These are phyloP conservation scores for Myotis planiceps DNA, from an alignment of 2,797 vertebrate species.

Conservation along the genomic window DNA sequence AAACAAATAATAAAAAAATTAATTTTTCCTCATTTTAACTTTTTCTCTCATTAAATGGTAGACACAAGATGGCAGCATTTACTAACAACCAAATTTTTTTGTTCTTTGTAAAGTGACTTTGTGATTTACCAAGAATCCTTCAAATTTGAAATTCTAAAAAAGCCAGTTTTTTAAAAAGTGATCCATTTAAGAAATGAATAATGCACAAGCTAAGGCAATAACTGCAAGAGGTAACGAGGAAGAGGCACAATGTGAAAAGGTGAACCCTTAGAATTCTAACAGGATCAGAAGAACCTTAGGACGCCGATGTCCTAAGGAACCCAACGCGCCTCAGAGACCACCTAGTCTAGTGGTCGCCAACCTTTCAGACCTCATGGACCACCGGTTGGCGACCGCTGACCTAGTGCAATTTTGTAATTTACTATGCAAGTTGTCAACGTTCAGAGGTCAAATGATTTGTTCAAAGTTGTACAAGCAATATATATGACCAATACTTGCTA, in stretches of 20 bases:
- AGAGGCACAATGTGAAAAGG: background rate
- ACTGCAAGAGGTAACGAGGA: background rate
- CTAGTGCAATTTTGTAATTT: background rate
- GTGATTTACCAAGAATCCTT: background rate
- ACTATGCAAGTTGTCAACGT: background rate
- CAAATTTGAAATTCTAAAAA: slow-evolving; percentile 10
- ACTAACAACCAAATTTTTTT: slow-evolving; percentile 9
- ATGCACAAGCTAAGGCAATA: background rate
- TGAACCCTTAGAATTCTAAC: background rate
- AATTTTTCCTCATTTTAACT: background rate
- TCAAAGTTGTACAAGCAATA: background rate
- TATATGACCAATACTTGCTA: background rate
- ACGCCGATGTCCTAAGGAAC: background rate
- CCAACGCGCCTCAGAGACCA: background rate
- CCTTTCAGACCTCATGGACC: too few species aligned
- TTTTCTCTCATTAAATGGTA: background rate
- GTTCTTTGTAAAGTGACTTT: background rate
- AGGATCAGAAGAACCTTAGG: background rate
- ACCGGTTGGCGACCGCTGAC: too few species aligned
- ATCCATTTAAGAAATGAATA: background rate
- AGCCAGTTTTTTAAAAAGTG: background rate
- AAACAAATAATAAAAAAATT: background rate
- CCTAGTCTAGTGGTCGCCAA: background rate
- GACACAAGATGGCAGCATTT: slow-evolving; percentile 50
- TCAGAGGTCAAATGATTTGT: background rate